Conservation (phyloP, 2,113 vertebrate species). For the Acanthisitta chloris region DNA sequence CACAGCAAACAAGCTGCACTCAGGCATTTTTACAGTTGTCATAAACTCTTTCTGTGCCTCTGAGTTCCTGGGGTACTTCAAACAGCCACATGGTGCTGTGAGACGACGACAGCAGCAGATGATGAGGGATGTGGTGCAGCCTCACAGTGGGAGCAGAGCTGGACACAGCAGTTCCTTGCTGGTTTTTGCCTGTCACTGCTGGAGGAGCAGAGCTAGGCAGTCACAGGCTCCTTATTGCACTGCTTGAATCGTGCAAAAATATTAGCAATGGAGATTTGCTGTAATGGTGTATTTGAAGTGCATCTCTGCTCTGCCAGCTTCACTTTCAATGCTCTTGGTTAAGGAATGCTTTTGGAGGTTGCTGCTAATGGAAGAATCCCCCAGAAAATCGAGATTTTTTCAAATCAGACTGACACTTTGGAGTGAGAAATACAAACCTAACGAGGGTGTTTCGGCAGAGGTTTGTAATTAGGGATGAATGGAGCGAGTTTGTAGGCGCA, state of each 20-base stretch:
- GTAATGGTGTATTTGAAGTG: conserved; percentile 71
- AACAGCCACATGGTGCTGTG: neutral
- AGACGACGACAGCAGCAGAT: neutral
- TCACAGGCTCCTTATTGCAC: conserved; percentile 2
- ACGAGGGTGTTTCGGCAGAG: conserved; percentile 71
- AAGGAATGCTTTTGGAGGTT: conserved; percentile 73
- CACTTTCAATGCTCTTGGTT: conserved; percentile 59
- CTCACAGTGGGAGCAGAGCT: neutral
- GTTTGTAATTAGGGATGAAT: conserved; percentile 79
- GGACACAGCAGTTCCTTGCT: neutral
- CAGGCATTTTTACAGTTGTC: neutral
- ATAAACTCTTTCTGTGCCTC: neutral
- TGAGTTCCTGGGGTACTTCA: neutral
- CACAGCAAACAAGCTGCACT: neutral
- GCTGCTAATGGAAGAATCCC: conserved; percentile 75
- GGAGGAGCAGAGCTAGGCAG: neutral
- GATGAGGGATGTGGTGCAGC: neutral
- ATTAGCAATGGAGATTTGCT: conserved; percentile 72
- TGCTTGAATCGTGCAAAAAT: conserved; percentile 56
- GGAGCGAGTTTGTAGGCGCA: conserved; percentile 68
- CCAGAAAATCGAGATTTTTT: conserved; percentile 71
- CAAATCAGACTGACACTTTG: conserved; percentile 73
- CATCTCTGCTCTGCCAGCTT: conserved; percentile 47
- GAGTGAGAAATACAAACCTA: conserved; percentile 72
- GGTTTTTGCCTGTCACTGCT: neutral